These are phyloP conservation scores for Coreoperca whiteheadi DNA, from an alignment of 2,113 vertebrate genomes.

Conservation along the genomic window DNA sequence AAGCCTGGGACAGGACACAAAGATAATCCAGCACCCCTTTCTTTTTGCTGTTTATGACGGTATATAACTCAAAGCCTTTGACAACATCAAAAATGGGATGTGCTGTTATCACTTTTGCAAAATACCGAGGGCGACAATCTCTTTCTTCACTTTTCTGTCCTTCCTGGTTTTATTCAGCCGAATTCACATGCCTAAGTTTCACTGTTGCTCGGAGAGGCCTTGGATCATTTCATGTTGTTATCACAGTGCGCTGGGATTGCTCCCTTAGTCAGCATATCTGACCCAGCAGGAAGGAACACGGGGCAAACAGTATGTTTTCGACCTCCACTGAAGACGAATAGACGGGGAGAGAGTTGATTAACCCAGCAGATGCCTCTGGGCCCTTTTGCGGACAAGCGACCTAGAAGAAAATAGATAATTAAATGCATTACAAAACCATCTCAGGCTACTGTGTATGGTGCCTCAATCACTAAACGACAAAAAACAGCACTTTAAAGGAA, in stretches of 20 bases:
- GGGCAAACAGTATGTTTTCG: constrained; percentile 61
- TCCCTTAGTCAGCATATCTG: constrained; percentile 64
- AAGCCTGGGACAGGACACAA: constrained; percentile 16
- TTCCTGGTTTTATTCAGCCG: constrained; percentile 5
- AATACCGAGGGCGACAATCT: neutral
- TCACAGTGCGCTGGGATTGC: constrained; percentile 52
- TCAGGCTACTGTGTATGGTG: constrained; percentile 35
- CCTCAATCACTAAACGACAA: constrained; percentile 25
- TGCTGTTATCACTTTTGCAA: neutral
- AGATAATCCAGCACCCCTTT: constrained; percentile 18
- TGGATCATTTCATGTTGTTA: constrained; percentile 62
- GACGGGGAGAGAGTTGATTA: constrained; percentile 63
- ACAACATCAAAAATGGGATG: constrained; percentile 5
- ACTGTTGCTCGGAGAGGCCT: constrained; percentile 59
- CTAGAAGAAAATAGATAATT: constrained; percentile 50
- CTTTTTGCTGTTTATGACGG: neutral
- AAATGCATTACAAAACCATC: constrained; percentile 57
- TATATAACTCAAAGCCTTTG: constrained; percentile 1
- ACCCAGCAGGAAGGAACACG: constrained; percentile 67
- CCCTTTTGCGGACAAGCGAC: constrained; percentile 34
- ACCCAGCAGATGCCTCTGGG: constrained; percentile 74
- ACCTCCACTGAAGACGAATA: constrained; percentile 55
- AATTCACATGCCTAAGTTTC: constrained; percentile 51
- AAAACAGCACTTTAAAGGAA: constrained; percentile 29
- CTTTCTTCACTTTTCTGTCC: neutral